These are phyloP conservation scores for Geotrupes spiniger DNA, from an alignment of 2,888 invertebrate species.

Conservation along the genomic window DNA sequence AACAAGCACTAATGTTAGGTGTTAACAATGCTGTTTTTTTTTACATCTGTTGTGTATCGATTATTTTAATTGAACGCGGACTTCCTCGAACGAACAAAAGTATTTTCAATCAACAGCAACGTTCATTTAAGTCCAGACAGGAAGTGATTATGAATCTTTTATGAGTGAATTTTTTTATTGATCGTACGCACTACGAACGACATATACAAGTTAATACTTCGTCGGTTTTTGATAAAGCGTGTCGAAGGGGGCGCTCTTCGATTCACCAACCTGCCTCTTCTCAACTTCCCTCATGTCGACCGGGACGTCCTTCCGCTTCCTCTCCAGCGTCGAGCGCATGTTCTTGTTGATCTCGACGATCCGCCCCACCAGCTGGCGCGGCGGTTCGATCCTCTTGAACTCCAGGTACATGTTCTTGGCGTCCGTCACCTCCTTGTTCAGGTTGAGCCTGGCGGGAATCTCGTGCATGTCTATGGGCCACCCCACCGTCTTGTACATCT, in stretches of 20 bases:
- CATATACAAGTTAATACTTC: slow-evolving; percentile 8
- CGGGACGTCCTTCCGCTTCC: slow-evolving; percentile 1
- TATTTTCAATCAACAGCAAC: no score
- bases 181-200: no score
- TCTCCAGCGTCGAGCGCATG: slow-evolving; percentile 25
- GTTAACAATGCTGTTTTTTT: no score
- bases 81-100: no score
- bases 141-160: no score
- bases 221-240: slow-evolving; percentile 21
- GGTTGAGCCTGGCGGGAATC: slow-evolving; percentile 36
- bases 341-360: slow-evolving; percentile 39
- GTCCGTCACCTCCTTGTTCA: slow-evolving; percentile 39
- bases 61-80: no score
- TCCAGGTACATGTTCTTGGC: slow-evolving; percentile 42
- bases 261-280: background rate
- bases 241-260: slow-evolving; percentile 18
- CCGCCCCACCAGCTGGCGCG: slow-evolving; percentile 36
- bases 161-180: no score
- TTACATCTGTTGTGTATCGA: no score
- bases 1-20: no score
- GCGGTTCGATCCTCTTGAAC: slow-evolving; percentile 41
- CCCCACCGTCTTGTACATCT: slow-evolving; percentile 32
- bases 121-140: no score
- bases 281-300: slow-evolving; percentile 8
- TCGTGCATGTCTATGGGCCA: slow-evolving; percentile 37